These are phyloP conservation scores for Balanococcus diminutus DNA, from an alignment of 2,888 invertebrate species.

Conservation along the genomic window DNA sequence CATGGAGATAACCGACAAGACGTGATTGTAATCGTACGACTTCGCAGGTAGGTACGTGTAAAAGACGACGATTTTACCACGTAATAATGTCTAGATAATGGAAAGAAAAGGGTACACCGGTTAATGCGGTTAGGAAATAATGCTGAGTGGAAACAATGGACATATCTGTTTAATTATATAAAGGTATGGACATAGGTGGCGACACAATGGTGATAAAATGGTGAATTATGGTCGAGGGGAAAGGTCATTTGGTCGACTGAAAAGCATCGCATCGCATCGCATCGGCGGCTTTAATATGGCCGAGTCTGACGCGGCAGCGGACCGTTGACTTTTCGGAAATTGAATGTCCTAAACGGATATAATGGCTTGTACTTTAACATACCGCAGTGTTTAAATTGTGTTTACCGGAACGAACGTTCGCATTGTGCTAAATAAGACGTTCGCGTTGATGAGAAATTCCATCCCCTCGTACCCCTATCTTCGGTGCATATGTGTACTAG, in stretches of 20 bases:
- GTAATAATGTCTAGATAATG: constrained; percentile 6
- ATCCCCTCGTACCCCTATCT: too few species aligned
- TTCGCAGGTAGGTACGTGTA: background rate
- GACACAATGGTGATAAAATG: constrained; percentile 31
- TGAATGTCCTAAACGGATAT: constrained; percentile 42
- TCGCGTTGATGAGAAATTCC: background rate
- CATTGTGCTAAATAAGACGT: background rate
- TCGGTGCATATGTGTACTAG: too few species aligned
- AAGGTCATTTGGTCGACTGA: constrained; percentile 24
- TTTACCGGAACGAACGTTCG: background rate
- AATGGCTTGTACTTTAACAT: constrained; percentile 7
- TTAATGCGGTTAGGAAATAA: constrained; percentile 30
- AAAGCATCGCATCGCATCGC: background rate
- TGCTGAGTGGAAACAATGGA: constrained; percentile 46
- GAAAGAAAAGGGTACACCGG: constrained; percentile 8
- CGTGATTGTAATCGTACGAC: background rate
- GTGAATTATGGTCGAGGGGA: constrained; percentile 27
- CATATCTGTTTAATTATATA: constrained; percentile 48
- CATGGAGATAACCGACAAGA: background rate
- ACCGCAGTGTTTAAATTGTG: background rate
- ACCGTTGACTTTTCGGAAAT: constrained; percentile 39
- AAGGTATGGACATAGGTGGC: constrained; percentile 39
- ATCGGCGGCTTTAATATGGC: constrained; percentile 23
- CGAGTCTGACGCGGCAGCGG: background rate
- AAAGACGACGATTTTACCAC: constrained; percentile 27